Evolutionary conservation across 2,888 invertebrate species (phyloP).

Genomic region (Caenorhabditis drosophilae): DNA sequence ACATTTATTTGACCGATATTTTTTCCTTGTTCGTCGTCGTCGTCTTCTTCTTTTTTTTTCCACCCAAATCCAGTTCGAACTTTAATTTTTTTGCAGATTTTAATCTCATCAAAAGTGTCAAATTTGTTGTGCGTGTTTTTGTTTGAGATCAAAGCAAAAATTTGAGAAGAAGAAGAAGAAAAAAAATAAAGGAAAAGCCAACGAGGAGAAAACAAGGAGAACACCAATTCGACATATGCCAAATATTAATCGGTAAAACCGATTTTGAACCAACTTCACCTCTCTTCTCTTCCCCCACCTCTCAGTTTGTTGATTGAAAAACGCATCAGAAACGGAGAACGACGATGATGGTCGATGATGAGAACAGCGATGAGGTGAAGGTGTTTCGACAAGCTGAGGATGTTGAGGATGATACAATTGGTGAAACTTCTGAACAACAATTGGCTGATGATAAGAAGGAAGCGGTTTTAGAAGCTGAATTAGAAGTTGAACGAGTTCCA

Average conservation of each 20-base stretch:
- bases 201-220: no score
- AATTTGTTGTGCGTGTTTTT: not conserved
- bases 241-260: no score
- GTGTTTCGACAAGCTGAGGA: conserved; percentile 28
- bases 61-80: not conserved
- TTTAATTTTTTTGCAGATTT: no score
- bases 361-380: conserved; percentile 33
- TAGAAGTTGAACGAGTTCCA: conserved; percentile 30
- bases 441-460: conserved; percentile 65
- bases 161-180: no score
- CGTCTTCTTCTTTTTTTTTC: not conserved
- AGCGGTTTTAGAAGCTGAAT: conserved; percentile 49
- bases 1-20: not conserved
- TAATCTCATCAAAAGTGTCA: not conserved
- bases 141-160: no score
- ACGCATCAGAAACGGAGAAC: no score
- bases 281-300: no score
- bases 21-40: not conserved
- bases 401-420: conserved; percentile 31
- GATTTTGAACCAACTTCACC: no score
- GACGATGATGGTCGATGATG: conserved; percentile 40
- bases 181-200: no score
- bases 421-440: conserved; percentile 45
- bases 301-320: not conserved
- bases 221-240: no score